Conservation (phyloP, 1,140 invertebrate species). For the Temnothorax longispinosus region DNA sequence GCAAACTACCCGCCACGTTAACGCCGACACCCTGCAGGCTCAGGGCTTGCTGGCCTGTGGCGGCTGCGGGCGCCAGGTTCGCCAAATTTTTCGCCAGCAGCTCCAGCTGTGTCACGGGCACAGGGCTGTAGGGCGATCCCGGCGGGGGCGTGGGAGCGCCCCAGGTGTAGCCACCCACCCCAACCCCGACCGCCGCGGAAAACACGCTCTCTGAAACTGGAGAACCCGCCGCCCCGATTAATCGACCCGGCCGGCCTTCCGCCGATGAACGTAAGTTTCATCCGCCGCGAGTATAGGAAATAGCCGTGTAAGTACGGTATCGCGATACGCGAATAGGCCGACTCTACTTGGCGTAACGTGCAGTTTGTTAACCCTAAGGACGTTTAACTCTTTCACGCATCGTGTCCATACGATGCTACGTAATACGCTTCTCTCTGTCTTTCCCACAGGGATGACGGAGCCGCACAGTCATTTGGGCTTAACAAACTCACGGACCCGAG, state of each 20-base stretch:
- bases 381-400: slow-evolving; percentile 4
- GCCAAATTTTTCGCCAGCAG: slow-evolving; percentile 86
- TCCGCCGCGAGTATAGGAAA: background rate
- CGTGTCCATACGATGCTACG: background rate
- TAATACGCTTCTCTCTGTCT: slow-evolving; percentile 5
- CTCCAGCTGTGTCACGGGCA: slow-evolving; percentile 88
- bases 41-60: slow-evolving; percentile 80
- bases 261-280: slow-evolving; percentile 10
- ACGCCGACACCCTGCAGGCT: slow-evolving; percentile 83
- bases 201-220: slow-evolving; percentile 89
- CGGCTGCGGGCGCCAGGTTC: slow-evolving; percentile 78
- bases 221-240: slow-evolving; percentile 70
- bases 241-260: slow-evolving; percentile 57
- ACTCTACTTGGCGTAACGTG: background rate
- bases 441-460: background rate
- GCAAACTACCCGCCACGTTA: slow-evolving; percentile 81
- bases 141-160: slow-evolving; percentile 89
- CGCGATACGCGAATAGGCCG: background rate
- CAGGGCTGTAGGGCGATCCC: slow-evolving; percentile 90
- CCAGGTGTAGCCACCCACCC: slow-evolving; percentile 87
- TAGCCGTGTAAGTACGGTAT: slow-evolving; percentile 2
- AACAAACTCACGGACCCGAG: background rate
- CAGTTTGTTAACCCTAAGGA: slow-evolving; percentile 2
- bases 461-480: background rate
- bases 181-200: slow-evolving; percentile 86